phyloP scores from a whole-genome alignment of 2,888 invertebrate species.

The Ptilodon capucinus region DNA sequence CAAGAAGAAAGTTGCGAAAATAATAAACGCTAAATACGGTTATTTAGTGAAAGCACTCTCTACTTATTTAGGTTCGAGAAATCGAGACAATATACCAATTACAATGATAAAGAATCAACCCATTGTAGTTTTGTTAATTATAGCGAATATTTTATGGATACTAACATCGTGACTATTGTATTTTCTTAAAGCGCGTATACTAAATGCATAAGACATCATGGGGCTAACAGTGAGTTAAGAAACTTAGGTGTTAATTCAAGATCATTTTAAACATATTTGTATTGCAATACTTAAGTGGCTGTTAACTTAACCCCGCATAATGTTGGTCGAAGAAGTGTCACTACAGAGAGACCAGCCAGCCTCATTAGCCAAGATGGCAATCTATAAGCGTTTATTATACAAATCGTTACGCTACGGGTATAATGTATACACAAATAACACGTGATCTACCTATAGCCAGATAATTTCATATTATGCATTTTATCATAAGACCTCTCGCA shows the following conservation, averaged over 20 bases:
- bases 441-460: no score
- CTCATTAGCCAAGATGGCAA: no score
- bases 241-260: conserved; percentile 13
- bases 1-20: conserved; percentile 41
- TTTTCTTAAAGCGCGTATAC: conserved; percentile 12
- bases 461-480: no score
- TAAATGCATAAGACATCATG: background rate
- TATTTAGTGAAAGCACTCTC: conserved; percentile 29
- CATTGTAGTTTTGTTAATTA: conserved; percentile 20
- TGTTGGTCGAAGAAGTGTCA: background rate
- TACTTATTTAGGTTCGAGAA: conserved; percentile 22
- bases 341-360: background rate
- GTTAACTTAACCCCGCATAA: conserved; percentile 21
- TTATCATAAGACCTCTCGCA: no score
- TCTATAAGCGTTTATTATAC: no score
- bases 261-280: conserved; percentile 7
- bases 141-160: conserved; percentile 16
- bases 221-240: background rate
- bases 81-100: conserved; percentile 18
- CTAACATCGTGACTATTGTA: conserved; percentile 7
- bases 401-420: no score
- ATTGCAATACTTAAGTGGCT: background rate
- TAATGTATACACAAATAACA: no score
- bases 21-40: conserved; percentile 32
- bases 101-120: conserved; percentile 22